phyloP scores from a whole-genome alignment of 2,797 vertebrate species.

The Tympanoctomys barrerae region DNA sequence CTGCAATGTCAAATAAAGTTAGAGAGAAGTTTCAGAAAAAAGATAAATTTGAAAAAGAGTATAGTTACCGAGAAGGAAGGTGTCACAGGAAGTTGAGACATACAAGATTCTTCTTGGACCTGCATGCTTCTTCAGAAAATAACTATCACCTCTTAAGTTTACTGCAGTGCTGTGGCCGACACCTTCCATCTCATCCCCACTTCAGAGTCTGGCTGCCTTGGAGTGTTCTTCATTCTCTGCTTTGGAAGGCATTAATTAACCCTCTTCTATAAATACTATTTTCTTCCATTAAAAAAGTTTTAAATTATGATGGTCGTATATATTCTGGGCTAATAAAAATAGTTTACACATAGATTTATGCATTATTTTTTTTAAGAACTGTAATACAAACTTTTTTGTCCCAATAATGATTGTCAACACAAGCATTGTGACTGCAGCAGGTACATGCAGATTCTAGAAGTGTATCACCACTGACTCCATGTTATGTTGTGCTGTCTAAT shows the following conservation, averaged over 20 bases:
- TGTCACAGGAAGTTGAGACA: neutral
- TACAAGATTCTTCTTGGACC: neutral
- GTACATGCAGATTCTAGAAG: rapidly evolving
- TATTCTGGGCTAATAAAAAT: neutral
- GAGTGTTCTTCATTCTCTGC: rapidly evolving
- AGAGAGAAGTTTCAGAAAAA: conserved; percentile 50
- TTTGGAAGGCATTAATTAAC: neutral
- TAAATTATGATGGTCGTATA: neutral
- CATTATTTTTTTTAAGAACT: neutral
- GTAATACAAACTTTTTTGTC: neutral
- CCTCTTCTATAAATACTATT: neutral
- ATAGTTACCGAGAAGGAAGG: neutral
- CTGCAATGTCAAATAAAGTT: conserved; percentile 68
- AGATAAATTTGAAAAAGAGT: conserved; percentile 21
- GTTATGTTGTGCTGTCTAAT: neutral
- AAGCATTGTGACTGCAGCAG: neutral
- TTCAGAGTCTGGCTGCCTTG: neutral
- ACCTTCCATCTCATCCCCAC: rapidly evolving
- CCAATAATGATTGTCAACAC: neutral
- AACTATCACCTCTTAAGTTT: rapidly evolving
- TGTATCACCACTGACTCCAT: neutral
- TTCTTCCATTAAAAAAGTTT: neutral
- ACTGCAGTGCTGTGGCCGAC: rapidly evolving
- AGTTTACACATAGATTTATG: neutral
- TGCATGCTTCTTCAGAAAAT: neutral